Percentiles rank a stretch among this genome's conserved stretches.
These are phyloP conservation scores for Dicycla oo DNA, from an alignment of 2,888 invertebrate species.

Conservation along the genomic window DNA sequence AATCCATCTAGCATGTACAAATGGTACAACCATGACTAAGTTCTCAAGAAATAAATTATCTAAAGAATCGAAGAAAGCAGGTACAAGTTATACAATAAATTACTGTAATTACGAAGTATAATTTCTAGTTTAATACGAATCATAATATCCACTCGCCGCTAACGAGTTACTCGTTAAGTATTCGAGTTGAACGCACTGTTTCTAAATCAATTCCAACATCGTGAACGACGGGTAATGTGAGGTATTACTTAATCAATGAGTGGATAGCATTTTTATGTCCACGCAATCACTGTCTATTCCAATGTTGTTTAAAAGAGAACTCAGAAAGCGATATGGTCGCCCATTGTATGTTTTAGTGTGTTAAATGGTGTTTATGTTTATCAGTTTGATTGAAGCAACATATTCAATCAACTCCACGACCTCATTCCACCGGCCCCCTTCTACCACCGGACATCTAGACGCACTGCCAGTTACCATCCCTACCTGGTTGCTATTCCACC, in stretches of 20 bases:
- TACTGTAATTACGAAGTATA: slow-evolving; percentile 22
- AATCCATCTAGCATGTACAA: too few relatives aligned
- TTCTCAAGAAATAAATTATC: not conserved
- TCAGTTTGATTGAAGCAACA: too few relatives aligned
- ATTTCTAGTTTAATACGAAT: slow-evolving; percentile 41
- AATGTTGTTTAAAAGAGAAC: too few relatives aligned
- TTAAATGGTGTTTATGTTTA: not conserved
- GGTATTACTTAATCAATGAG: slow-evolving; percentile 17
- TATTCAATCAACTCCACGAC: too few relatives aligned
- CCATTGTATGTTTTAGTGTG: too few relatives aligned
- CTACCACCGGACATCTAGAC: too few relatives aligned
- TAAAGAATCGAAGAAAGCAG: slow-evolving; percentile 8
- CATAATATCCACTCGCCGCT: slow-evolving; percentile 35
- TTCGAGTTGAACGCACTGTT: slow-evolving; percentile 53
- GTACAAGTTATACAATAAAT: slow-evolving; percentile 16
- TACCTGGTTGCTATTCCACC: too few relatives aligned
- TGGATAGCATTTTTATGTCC: not conserved
- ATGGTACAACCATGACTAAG: not conserved
- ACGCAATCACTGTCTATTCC: too few relatives aligned
- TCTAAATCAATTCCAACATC: slow-evolving; percentile 46
- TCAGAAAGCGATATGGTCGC: too few relatives aligned
- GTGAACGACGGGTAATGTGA: slow-evolving; percentile 12
- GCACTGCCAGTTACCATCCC: too few relatives aligned
- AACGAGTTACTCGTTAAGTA: slow-evolving; percentile 53
- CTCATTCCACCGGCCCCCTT: too few relatives aligned